A percentile compares a stretch with the other conserved stretches of the same genome.
Conservation (phyloP, 1,140 invertebrate species). For the Andricus grossulariae region DNA sequence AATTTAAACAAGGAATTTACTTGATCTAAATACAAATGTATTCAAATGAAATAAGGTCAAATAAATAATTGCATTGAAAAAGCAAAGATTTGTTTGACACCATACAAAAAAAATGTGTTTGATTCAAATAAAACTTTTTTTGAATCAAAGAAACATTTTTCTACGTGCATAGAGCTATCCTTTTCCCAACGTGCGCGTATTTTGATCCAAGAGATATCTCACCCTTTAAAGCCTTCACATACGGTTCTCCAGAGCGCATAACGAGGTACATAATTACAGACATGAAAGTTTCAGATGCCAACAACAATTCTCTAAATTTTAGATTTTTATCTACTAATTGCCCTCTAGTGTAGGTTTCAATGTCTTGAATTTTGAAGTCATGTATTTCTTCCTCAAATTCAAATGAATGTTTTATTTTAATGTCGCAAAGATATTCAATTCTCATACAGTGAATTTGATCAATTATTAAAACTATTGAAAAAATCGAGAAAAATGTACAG, state of each 20-base stretch:
- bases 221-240: not conserved
- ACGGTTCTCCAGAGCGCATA: not conserved
- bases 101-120: not conserved
- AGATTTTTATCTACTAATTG: constrained; percentile 6
- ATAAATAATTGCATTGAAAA: too few species aligned
- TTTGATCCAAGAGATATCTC: constrained; percentile 9
- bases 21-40: too few species aligned
- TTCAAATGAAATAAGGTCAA: too few species aligned
- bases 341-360: not conserved
- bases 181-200: constrained; percentile 6
- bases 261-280: constrained; percentile 10
- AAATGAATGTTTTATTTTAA: too few species aligned
- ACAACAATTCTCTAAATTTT: constrained; percentile 5
- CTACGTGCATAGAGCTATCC: not conserved
- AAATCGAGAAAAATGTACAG: not conserved
- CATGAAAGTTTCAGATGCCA: not conserved
- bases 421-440: too few species aligned
- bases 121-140: too few species aligned
- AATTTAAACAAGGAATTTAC: too few species aligned
- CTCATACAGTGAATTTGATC: too few species aligned
- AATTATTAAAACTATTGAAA: not conserved
- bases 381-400: too few species aligned
- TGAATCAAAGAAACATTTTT: not conserved
- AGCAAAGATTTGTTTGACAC: too few species aligned
- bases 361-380: not conserved